Evolutionary conservation across 1,140 invertebrate species (phyloP).

Genomic region (Zaprionus tsacasi): DNA sequence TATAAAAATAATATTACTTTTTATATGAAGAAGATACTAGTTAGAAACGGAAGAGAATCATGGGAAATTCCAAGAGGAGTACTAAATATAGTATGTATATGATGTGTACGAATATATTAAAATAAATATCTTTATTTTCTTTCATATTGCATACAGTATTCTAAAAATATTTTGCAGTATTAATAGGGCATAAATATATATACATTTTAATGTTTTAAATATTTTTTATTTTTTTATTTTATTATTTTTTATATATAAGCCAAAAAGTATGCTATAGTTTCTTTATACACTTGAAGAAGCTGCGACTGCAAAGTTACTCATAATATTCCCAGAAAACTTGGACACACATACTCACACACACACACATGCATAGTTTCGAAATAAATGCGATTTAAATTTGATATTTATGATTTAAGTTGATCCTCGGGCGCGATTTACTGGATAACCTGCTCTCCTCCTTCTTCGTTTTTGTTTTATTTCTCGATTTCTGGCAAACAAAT

Average conservation of each 20-base stretch:
- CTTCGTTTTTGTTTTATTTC: neutral
- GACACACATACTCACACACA: neutral
- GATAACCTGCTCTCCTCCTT: neutral
- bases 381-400: conserved; percentile 8
- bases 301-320: neutral
- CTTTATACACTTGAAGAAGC: neutral
- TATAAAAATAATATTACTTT: neutral
- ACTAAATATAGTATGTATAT: too few species aligned
- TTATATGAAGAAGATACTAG: neutral
- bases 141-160: too few species aligned
- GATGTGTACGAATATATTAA: too few species aligned
- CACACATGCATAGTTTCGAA: neutral
- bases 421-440: conserved; percentile 10
- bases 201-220: neutral
- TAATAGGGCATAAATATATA: neutral
- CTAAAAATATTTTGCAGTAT: too few species aligned
- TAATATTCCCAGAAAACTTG: neutral
- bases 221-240: too few species aligned
- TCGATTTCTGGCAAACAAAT: conserved; percentile 21
- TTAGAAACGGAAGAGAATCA: too few species aligned
- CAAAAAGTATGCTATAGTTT: neutral
- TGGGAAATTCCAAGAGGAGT: too few species aligned
- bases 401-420: conserved; percentile 26
- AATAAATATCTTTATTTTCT: too few species aligned
- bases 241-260: neutral